Base-by-base conservation (phyloP, 2,797 vertebrate genomes). In the Lepus oiostolus region DNA sequence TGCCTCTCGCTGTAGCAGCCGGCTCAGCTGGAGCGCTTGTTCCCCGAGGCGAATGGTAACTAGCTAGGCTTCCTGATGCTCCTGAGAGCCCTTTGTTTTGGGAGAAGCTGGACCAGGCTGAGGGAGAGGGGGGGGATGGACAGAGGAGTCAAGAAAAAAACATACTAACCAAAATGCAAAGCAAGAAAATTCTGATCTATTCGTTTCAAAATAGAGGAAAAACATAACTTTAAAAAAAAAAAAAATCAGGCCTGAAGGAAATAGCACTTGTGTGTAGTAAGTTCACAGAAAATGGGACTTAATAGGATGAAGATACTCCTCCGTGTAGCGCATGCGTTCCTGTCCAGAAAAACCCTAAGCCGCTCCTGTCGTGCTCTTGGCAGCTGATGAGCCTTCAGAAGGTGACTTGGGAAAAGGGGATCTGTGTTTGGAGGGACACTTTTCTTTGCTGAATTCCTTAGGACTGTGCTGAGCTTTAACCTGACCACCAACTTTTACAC, bases 31-130 rank as follows among this genome's bases (percentile, higher is more conserved):
- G 93, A 77, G 75, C 21, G 16, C 89, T 75, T 62, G 81, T 80
- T 95, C 94, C 94, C 95, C 4, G 35, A 95, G 95, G 96, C 82
- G 5, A 88, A 14, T 7, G 38, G 68, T 80, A 63, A 79, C 89
- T n/a, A 54, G 65, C 89, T n/a, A 52, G 65, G 71, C 76, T 87
- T 94, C 90, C 68, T 62, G 19, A 86, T 9, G 30, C 65, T 71
- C 70, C 87, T 35, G 3, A 72, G 88, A 80, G 95, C 70, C 85
- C 90, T 97, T 97, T 97, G 97, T 97, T 94, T 92, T 77, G 52
- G 70, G 72, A 86, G 75, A 74, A 90, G 82, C 88, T 89, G 67
- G 82, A 62, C 24, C n/a, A 24, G 72, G 67, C 77, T 58, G 54
- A 2, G 42, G 42, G 42, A 9, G 42, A 7, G 11, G 50, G 50